phyloP scores from a whole-genome alignment of 2,797 vertebrate genomes.

The Streptopelia turtur region DNA sequence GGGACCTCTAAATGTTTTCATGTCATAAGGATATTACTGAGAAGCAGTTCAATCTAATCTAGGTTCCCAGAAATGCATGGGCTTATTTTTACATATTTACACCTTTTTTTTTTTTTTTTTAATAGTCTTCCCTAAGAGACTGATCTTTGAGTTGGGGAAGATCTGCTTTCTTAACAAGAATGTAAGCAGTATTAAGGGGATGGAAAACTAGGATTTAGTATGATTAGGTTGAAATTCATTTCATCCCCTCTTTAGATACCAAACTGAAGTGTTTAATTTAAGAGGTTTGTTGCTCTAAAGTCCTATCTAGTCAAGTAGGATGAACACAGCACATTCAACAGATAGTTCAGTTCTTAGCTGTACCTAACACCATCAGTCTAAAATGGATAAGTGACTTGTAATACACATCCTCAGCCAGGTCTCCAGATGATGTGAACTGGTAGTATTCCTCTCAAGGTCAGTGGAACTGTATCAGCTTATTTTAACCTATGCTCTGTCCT shows the following conservation, averaged over 20 bases:
- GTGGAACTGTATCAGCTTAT: neutral
- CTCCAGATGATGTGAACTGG: neutral
- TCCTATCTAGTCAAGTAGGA: neutral
- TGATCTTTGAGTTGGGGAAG: neutral
- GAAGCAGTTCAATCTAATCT: neutral
- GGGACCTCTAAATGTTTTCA: neutral
- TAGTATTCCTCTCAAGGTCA: neutral
- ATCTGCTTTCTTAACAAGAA: constrained; percentile 16
- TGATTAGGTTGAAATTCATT: constrained; percentile 11
- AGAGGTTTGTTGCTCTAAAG: neutral
- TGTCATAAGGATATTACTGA: neutral
- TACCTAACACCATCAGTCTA: neutral
- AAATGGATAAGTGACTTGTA: neutral
- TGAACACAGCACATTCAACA: neutral
- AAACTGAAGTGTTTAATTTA: constrained; percentile 25
- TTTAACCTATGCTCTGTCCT: neutral
- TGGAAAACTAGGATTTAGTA: neutral
- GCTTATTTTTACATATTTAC: constrained; percentile 5
- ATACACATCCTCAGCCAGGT: neutral
- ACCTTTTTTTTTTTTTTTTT: neutral
- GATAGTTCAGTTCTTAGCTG: neutral
- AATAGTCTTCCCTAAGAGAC: neutral
- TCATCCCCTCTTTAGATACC: neutral
- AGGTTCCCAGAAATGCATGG: neutral
- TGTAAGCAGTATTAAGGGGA: neutral